Base-by-base conservation (phyloP, 1,140 invertebrate species). In the Venustaconcha ellipsiformis region DNA sequence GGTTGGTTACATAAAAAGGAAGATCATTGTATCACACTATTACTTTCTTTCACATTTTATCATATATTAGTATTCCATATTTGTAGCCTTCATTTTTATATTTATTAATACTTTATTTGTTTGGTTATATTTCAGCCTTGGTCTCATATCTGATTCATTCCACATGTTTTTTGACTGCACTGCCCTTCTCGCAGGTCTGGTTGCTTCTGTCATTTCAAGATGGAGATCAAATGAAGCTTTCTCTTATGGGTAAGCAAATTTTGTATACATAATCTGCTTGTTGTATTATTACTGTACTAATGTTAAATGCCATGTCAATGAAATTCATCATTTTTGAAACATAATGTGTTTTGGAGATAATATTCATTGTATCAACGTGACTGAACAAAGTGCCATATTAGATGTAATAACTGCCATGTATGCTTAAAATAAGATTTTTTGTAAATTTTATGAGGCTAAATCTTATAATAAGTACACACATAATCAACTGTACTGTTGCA, bases 131-230 rank as follows among this genome's bases (percentile, higher is more conserved):
- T 87, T 66, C 82, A 89, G 97, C 79, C 82, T 93, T 26, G 96
- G 97, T 86, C 92, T 99, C 73, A 99, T 99, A 85, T 99, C 97
- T 1, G 98, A 99, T 92, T 96, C 97, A 86, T 99, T 99, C 91
- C 98, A 99, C 90, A 99, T 99, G 98, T 99, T 99, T 89, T 99
- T 99, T 90, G 98, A 99, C 90, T 99, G 97, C 87, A 98, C 97
- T 18, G 97, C 97, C 18, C 90, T 99, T 60, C 88, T 99, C 67
- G 96, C 96, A 48, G 97, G 98, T 57, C 90, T 99, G 67, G 96
- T 94, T 56, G 97, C 97, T n/a, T 96, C 97, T 12, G 93, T 99
- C 6, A 92, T 93, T 81, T 86, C 91, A 20, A 81, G 96, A 91
- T 98, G 97, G 96, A 93, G 95, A 89, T 93, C 97, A 0, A 98